Evolutionary conservation across 1,140 invertebrate genomes (phyloP).

Genomic region (Plectrocnemia conspersa): DNA sequence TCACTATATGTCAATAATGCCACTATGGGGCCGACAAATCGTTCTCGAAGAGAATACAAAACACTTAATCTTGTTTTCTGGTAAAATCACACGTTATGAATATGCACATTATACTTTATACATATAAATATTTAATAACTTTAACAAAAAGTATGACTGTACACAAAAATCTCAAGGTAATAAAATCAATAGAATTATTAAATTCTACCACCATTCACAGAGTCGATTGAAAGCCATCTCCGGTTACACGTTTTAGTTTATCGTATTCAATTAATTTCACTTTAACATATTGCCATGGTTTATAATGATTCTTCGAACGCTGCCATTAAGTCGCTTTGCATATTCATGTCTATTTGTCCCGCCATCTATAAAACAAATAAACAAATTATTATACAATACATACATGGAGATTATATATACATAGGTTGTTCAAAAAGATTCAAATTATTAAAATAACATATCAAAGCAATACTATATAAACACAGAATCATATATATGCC

Average conservation of each 20-base stretch:
- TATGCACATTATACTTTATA: not conserved
- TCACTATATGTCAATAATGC: too few species aligned
- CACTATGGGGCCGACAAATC: too few species aligned
- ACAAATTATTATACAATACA: too few species aligned
- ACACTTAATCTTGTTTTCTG: too few species aligned
- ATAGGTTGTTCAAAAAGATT: too few species aligned
- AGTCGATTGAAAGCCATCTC: conserved; percentile 10
- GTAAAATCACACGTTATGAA: too few species aligned
- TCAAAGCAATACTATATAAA: too few species aligned
- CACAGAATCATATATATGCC: too few species aligned
- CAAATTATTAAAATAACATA: too few species aligned
- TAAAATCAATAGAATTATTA: conserved; percentile 15
- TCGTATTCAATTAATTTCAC: conserved; percentile 9
- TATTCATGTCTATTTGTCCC: conserved; percentile 95
- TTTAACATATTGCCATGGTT: conserved; percentile 32
- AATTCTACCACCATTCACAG: conserved; percentile 20
- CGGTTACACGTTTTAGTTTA: conserved; percentile 2
- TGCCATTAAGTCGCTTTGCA: conserved; percentile 96
- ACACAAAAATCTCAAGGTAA: conserved; percentile 8
- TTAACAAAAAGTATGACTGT: not conserved
- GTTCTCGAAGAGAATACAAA: too few species aligned
- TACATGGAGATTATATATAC: too few species aligned
- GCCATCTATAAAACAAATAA: conserved; percentile 69
- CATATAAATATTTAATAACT: conserved; percentile 6
- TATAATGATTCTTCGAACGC: conserved; percentile 94